Evolutionary conservation across 1,140 invertebrate genomes (phyloP).

Genomic region (Fopius arisanus): DNA sequence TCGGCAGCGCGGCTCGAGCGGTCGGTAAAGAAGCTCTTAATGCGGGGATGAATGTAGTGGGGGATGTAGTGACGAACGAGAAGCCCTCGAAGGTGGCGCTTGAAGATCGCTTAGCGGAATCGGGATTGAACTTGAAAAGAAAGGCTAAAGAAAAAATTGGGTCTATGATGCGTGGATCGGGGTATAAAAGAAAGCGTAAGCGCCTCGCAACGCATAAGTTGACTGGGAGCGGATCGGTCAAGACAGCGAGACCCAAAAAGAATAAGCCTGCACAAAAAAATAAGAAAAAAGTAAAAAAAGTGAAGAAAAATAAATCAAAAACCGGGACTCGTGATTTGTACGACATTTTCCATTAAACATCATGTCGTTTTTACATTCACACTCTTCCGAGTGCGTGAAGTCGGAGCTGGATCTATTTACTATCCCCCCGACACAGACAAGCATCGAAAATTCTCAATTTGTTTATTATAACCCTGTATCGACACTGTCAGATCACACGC

Average conservation of each 20-base stretch:
- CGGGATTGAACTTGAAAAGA: too few species aligned
- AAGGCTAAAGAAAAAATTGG: background rate
- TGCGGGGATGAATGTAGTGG: background rate
- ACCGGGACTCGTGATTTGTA: background rate
- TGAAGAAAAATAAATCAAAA: background rate
- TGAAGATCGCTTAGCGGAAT: too few species aligned
- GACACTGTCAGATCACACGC: conserved; percentile 49
- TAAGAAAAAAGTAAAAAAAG: background rate
- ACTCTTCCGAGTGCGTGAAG: conserved; percentile 41
- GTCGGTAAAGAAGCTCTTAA: background rate
- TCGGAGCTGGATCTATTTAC: conserved; percentile 61
- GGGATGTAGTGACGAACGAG: background rate
- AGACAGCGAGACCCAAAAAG: background rate
- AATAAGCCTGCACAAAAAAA: background rate
- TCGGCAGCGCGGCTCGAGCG: background rate
- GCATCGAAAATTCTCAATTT: conserved; percentile 49
- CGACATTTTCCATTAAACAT: background rate
- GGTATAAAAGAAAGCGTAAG: background rate
- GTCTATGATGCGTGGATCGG: background rate
- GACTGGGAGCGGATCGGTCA: background rate
- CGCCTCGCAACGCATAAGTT: background rate
- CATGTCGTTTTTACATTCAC: conserved; percentile 36
- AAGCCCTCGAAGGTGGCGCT: too few species aligned
- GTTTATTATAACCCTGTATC: conserved; percentile 58
- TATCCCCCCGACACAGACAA: conserved; percentile 57